A percentile compares a stretch with the other conserved stretches of the same genome.
These are phyloP conservation scores for Sinocyclocheilus grahami DNA, from an alignment of 2,113 vertebrate species.

Conservation along the genomic window DNA sequence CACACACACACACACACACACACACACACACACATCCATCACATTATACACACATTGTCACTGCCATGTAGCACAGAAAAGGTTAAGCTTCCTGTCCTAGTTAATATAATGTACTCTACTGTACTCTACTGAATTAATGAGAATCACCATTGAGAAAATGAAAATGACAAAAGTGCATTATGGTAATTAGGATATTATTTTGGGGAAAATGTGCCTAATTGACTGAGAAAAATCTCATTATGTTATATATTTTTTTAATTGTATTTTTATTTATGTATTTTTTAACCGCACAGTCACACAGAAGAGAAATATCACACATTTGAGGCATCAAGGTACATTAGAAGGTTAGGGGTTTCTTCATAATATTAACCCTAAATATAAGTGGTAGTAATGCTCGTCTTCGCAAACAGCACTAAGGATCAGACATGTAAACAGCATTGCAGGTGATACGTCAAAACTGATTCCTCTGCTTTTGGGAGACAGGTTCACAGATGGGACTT, in stretches of 20 bases:
- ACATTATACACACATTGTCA: not conserved
- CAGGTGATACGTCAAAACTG: slow-evolving; percentile 36
- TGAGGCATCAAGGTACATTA: not conserved
- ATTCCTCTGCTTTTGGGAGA: slow-evolving; percentile 31
- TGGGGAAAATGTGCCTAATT: not conserved
- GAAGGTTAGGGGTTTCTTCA: not conserved
- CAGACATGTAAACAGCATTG: not conserved
- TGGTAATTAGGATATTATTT: not conserved
- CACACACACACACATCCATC: slow-evolving; percentile 20
- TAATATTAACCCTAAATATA: not conserved
- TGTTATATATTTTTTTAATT: not conserved
- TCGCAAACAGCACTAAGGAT: not conserved
- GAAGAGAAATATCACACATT: not conserved
- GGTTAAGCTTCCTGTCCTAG: not conserved
- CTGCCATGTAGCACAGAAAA: not conserved
- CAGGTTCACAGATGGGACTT: slow-evolving; percentile 29
- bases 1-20: slow-evolving; percentile 68
- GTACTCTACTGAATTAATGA: not conserved
- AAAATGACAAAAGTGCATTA: not conserved
- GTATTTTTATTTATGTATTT: not conserved
- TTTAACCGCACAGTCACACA: not conserved
- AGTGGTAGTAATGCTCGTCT: not conserved
- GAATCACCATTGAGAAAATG: not conserved
- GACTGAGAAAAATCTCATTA: not conserved
- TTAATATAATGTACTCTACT: not conserved